Conservation (phyloP, 2,797 vertebrate genomes). For the Pseudochirops cupreus region DNA sequence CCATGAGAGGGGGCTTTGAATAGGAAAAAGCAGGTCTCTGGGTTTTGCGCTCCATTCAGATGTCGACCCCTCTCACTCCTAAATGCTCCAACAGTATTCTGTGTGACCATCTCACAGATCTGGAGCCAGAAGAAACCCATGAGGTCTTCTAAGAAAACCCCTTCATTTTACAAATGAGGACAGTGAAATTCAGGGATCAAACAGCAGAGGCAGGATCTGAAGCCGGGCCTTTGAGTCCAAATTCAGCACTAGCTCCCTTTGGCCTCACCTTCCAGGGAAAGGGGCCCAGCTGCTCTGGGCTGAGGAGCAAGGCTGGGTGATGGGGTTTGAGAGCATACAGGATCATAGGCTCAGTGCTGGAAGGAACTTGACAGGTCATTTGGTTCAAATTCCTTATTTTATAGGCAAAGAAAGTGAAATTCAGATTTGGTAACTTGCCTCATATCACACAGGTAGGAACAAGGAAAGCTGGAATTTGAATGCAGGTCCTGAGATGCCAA, state of each 20-base stretch:
- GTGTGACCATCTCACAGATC: not conserved
- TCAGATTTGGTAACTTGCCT: not conserved
- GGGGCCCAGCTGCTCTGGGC: not conserved
- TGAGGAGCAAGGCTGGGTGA: too few species aligned
- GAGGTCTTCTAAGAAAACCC: not conserved
- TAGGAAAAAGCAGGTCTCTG: not conserved
- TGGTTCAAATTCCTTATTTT: not conserved
- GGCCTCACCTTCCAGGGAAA: not conserved
- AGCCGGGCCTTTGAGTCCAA: not conserved
- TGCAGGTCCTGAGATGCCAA: not conserved
- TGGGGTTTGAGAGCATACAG: not conserved
- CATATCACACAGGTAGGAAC: not conserved
- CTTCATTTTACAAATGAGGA: too few species aligned
- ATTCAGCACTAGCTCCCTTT: not conserved
- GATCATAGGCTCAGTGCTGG: not conserved
- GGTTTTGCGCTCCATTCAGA: not conserved
- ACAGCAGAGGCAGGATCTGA: not conserved
- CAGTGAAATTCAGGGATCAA: not conserved
- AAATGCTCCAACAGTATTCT: not conserved
- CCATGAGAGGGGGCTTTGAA: not conserved
- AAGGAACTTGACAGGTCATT: not conserved
- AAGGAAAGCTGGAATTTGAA: not conserved
- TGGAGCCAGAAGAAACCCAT: too few species aligned
- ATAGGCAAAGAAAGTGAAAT: not conserved
- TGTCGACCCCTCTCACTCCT: fast-evolving